Evolutionary conservation across 2,797 vertebrate species (phyloP).

Genomic region (Parotocinclus haroldoi): DNA sequence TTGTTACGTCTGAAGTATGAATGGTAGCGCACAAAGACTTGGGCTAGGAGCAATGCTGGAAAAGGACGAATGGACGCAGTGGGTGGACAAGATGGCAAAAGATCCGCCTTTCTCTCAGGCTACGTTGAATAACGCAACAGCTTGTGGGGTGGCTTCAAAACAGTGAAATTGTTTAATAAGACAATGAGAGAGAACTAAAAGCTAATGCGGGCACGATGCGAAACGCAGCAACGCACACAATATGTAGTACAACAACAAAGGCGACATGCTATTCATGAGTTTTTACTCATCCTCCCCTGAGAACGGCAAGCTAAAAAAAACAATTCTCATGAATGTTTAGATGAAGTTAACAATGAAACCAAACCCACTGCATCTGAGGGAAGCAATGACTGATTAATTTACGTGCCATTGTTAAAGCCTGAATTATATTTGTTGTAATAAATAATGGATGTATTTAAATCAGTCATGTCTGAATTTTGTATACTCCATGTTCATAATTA

Average conservation of each 20-base stretch:
- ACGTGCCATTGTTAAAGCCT: background rate
- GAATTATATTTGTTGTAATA: no score
- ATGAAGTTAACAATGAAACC: slow-evolving; percentile 42
- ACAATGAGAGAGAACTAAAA: slow-evolving; percentile 31
- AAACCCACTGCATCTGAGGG: slow-evolving; percentile 8
- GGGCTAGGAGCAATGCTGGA: slow-evolving; percentile 33
- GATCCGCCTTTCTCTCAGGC: slow-evolving; percentile 32
- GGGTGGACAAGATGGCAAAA: slow-evolving; percentile 40
- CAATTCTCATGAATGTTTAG: slow-evolving; percentile 46
- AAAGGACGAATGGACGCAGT: slow-evolving; percentile 42
- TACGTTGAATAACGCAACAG: slow-evolving; percentile 60
- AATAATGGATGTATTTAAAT: no score
- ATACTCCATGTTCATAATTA: no score
- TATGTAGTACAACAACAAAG: slow-evolving; percentile 14
- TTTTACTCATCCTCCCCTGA: slow-evolving; percentile 42
- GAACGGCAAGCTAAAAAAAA: slow-evolving; percentile 28
- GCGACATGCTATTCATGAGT: slow-evolving; percentile 33
- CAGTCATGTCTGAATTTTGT: no score
- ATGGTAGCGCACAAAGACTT: slow-evolving; percentile 34
- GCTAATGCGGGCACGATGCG: slow-evolving; percentile 44
- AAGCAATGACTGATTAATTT: slow-evolving; percentile 26
- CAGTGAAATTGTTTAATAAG: slow-evolving; percentile 43
- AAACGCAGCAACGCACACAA: slow-evolving; percentile 24
- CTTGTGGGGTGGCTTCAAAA: slow-evolving; percentile 52
- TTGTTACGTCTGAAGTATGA: slow-evolving; percentile 56